These are phyloP conservation scores for Pterocles burchelli DNA, from an alignment of 2,113 vertebrate genomes.

Conservation along the genomic window DNA sequence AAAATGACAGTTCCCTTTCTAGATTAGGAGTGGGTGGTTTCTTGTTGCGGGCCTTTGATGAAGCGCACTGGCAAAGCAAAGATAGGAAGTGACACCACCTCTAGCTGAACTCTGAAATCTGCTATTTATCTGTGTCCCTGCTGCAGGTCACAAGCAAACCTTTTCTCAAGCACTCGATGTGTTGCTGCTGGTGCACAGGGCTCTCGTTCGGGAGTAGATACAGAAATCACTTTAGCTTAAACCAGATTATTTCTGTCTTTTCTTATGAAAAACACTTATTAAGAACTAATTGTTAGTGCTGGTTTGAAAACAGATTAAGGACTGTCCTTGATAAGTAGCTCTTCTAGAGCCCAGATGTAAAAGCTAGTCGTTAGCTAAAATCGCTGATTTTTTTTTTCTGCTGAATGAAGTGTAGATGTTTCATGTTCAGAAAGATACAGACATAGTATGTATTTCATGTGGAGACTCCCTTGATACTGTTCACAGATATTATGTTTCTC, in stretches of 20 bases:
- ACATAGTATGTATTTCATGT: neutral
- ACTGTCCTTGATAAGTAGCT: neutral
- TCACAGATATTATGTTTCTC: neutral
- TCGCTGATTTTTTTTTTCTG: neutral
- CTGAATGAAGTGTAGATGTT: neutral
- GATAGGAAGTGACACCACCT: neutral
- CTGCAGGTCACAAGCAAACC: neutral
- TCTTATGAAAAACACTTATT: neutral
- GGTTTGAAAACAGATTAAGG: neutral
- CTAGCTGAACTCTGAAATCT: neutral
- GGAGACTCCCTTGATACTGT: neutral
- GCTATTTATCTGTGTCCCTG: neutral
- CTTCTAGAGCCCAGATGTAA: neutral
- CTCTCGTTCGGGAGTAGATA: neutral
- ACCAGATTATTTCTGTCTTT: neutral
- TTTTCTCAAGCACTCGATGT: neutral
- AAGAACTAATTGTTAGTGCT: neutral
- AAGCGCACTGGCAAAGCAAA: neutral
- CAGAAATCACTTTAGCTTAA: neutral
- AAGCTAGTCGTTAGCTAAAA: neutral
- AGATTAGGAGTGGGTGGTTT: neutral
- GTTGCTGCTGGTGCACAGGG: neutral
- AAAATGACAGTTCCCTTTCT: neutral
- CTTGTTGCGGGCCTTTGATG: neutral
- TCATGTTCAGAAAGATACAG: neutral